Evolutionary conservation across 2,888 invertebrate genomes (phyloP), one percentile per base, ranked within the genome.

Genomic region (Halictus ligatus): DNA sequence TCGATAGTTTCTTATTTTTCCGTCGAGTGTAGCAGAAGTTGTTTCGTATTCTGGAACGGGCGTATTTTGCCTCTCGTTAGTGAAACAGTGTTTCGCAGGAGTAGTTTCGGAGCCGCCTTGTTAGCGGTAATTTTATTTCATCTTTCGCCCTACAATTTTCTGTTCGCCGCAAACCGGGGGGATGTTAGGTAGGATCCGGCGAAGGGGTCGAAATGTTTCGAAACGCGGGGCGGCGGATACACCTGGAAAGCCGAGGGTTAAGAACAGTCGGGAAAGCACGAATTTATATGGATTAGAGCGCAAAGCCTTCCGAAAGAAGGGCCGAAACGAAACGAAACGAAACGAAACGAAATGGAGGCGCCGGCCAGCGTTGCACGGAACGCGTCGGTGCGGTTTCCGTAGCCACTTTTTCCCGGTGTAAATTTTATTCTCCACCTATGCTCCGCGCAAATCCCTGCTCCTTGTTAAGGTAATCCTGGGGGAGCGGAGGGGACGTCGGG

Each of bases 391-490:
- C 13, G 13, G 10, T 25, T 13, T 43, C 58, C 25, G 13, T 74
- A 54, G 74, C 18, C 15, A 18, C n/a, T 25, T 77, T 60, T 64
- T 46, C 72, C 40, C 21, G 40, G 58, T 58, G 87, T 81, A 84
- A 87, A 84, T 87, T 87, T 78, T 77, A 81, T 79, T 76, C 64
- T 58, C 78, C 78, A 80, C 85, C 84, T 86, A 81, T 84, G 78
- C 75, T 84, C 15, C 69, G n/a, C 46, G 81, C 77, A 81, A 81
- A 82, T 85, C 79, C 81, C 71, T 81, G 60, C 69, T 83, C 72
- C 80, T 78, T 75, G 74, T 87, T 88, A 87, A 81, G 76, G 75
- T 82, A 88, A 87, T 88, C 88, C 88, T 50, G 50, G 78, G 75
- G 75, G 46, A 58, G 58, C 46, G 18, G 73, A 40, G 78, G 43